These are phyloP conservation scores for Huso huso DNA, from an alignment of 2,797 vertebrate genomes.

Conservation along the genomic window DNA sequence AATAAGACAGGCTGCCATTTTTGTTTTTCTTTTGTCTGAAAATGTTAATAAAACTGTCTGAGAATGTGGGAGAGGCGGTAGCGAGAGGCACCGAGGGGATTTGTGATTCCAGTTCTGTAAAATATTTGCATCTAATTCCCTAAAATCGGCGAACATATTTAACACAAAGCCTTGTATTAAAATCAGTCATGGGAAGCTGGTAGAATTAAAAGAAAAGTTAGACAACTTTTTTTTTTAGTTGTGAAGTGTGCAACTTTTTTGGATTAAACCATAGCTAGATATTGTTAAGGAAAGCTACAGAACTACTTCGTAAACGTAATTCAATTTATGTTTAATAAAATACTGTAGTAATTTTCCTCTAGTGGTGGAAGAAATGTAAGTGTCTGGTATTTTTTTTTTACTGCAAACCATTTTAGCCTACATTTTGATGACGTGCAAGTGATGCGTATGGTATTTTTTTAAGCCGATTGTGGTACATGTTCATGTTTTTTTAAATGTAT, in stretches of 20 bases:
- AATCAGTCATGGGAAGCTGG: constrained; percentile 25
- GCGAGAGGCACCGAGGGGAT: constrained; percentile 37
- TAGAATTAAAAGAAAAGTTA: constrained; percentile 42
- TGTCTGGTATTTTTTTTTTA: not conserved
- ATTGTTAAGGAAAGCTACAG: too few relatives aligned
- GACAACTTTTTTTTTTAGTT: constrained; percentile 40
- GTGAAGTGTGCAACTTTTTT: constrained; percentile 10
- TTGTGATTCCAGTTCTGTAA: constrained; percentile 17
- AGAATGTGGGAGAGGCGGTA: constrained; percentile 82
- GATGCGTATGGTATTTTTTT: not conserved
- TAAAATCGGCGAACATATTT: not conserved
- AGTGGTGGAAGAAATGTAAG: constrained; percentile 5
- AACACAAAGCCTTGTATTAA: constrained; percentile 11
- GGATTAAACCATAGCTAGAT: not conserved
- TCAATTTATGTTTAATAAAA: too few relatives aligned
- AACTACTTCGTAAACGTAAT: too few relatives aligned
- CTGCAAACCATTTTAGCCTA: not conserved
- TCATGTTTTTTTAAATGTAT: too few relatives aligned
- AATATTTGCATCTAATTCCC: constrained; percentile 6
- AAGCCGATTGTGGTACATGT: too few relatives aligned
- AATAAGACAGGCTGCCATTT: constrained; percentile 98
- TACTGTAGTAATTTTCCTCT: not conserved
- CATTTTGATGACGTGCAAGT: too few relatives aligned
- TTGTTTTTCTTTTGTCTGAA: constrained; percentile 98
- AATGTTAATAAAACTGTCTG: constrained; percentile 91